Percentiles rank a stretch among this genome's conserved stretches.
Conservation (phyloP, 2,888 invertebrate genomes). For the Hirtodrosophila trivittata region DNA sequence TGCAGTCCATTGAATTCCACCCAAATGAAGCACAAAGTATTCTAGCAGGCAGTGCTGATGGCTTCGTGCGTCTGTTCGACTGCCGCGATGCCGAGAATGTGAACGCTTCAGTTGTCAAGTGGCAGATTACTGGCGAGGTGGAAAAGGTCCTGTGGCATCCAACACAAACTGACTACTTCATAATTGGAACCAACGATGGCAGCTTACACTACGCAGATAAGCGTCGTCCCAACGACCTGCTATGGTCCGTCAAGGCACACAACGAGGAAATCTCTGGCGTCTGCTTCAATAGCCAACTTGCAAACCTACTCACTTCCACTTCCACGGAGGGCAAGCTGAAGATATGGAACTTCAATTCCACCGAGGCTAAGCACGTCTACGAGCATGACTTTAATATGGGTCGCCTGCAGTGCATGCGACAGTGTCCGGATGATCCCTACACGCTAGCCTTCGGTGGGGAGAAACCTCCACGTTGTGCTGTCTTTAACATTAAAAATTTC, state of each 20-base stretch:
- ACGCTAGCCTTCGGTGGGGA: slow-evolving; percentile 94
- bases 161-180: slow-evolving; percentile 90
- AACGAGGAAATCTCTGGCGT: slow-evolving; percentile 93
- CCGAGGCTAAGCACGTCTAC: slow-evolving; percentile 77
- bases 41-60: slow-evolving; percentile 93
- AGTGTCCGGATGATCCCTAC: slow-evolving; percentile 92
- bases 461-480: slow-evolving; percentile 89
- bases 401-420: slow-evolving; percentile 88
- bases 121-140: slow-evolving; percentile 91
- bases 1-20: slow-evolving; percentile 94
- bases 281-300: slow-evolving; percentile 88
- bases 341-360: slow-evolving; percentile 89
- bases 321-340: slow-evolving; percentile 93
- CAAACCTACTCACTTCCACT: slow-evolving; percentile 90
- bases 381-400: slow-evolving; percentile 88
- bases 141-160: slow-evolving; percentile 94
- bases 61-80: slow-evolving; percentile 91
- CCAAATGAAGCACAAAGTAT: slow-evolving; percentile 92
- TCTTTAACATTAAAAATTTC: slow-evolving; percentile 84
- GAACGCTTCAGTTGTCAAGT: slow-evolving; percentile 84
- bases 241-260: slow-evolving; percentile 92
- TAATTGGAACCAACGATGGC: slow-evolving; percentile 87
- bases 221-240: slow-evolving; percentile 86
- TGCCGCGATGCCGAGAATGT: slow-evolving; percentile 90
- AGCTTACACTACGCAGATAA: slow-evolving; percentile 90